Base-by-base conservation (phyloP, 1,140 invertebrate species). In the Atta colombica region DNA sequence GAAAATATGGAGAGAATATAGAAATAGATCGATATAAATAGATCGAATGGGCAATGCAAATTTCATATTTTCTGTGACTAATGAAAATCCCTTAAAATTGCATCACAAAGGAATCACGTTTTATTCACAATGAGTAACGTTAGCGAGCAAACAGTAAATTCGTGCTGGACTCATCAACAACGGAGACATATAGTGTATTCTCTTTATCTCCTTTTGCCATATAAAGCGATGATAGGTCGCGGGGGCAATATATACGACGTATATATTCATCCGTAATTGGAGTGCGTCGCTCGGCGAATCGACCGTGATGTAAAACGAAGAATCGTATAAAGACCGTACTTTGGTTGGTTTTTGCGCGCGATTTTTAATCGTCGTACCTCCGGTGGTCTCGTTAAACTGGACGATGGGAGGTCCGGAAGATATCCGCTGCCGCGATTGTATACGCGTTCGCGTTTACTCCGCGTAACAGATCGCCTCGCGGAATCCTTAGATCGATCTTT, bases 191-290 rank as follows among this genome's bases (percentile, higher is more conserved):
- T 49, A 82, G 53, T 51, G 77, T 77, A 63, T 10, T 4, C 10
- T 21, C 66, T 77, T 58, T 75, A 86, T 82, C 66, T 82, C 31
- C 78, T 81, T 39, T 71, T 21, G 45, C 77, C 82, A 31, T 90
- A 88, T 88, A 91, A 90, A 90, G 89, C 63, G 14, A 75, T 72
- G 86, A 90, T 88, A 86, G 87, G 45, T 86, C 72, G 86, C 75
- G 45, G 65, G 39, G 86, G 63, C 65, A 88, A 31, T 85, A 85
- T 85, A 85, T 65, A 71, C 65, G 77, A 77, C 89, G 72, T 82
- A 90, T 90, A 90, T 88, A 91, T 90, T 91, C 87, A 63, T 58
- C 89, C 90, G 90, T 91, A 91, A 91, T 91, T 91, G 90, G 89
- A 88, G 77, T 82, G 78, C 82, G 74, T 86, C 53, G 78, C 61